Evolutionary conservation across 2,113 vertebrate genomes (phyloP).

Genomic region (Raphicerus campestris): DNA sequence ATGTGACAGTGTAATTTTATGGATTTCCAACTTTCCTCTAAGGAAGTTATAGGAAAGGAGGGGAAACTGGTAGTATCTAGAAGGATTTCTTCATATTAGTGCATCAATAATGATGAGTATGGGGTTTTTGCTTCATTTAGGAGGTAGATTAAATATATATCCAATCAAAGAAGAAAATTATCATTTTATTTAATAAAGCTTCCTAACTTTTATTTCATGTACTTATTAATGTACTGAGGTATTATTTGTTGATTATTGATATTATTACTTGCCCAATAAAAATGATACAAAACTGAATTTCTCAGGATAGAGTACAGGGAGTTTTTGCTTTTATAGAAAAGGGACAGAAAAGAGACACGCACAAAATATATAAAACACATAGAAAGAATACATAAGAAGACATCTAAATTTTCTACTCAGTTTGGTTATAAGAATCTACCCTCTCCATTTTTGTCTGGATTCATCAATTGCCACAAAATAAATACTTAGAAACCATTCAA

Average conservation of each 20-base stretch:
- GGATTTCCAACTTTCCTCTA: neutral
- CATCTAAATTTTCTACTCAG: neutral
- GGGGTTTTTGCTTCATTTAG: neutral
- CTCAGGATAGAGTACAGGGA: neutral
- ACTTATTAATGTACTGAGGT: neutral
- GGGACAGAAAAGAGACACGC: neutral
- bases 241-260: neutral
- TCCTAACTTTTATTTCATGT: neutral
- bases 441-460: neutral
- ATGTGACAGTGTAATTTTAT: neutral
- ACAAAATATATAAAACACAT: neutral
- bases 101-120: neutral
- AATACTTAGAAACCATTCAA: neutral
- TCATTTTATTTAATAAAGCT: neutral
- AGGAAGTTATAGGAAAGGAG: neutral
- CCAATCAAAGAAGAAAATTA: neutral
- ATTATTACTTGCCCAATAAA: neutral
- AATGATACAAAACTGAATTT: neutral
- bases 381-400: neutral
- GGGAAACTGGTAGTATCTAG: neutral
- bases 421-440: neutral
- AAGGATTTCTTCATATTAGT: neutral
- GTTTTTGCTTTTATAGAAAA: conserved; percentile 5
- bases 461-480: neutral
- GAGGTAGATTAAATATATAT: neutral